Evolutionary conservation across 2,888 invertebrate species (phyloP), one percentile per base, ranked within the genome.

Genomic region (Thecophora atra): DNA sequence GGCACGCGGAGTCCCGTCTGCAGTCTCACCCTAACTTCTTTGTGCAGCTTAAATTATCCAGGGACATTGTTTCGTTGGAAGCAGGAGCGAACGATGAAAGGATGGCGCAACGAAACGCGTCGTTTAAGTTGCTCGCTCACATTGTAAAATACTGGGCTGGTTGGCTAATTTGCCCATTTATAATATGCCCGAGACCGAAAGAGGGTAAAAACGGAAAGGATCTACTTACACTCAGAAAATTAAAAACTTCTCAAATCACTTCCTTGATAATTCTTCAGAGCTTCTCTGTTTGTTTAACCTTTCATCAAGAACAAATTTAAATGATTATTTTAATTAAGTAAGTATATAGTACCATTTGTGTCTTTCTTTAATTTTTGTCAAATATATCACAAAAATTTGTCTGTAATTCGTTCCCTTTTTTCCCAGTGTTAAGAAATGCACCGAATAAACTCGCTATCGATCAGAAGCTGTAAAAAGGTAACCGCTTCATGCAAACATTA

Each of bases 151-250:
- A 78, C 77, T 75, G 77, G 79, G 76, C 79, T 78, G 79, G 78
- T 79, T 80, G 77, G 79, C 81, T 81, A 82, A 83, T 82, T 82
- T 80, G 80, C 78, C 77, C 71, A 67, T 65, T 60, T 69, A 37
- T 65, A 28, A 60, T 64, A 37, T 47, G 28, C 44, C 51, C 6
- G 37, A 8, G 68, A n/a, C n/a, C n/a, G n/a, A 37, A 11, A 26
- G 26, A 28, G 26, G 24, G 24, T 56, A 37, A 37, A 37, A 1
- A 11, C 6, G 37, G 37, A 37, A 37, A 37, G 11, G 37, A 37
- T 6, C 44, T 11, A 47, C 15, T 5, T 47, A 47, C 47, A 47
- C 47, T 47, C 8, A 47, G 15, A n/a, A n/a, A 47, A n/a, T n/a
- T 1, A 47, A 47, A 47, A 47, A 6, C 47, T 47, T 44, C 44